A percentile compares a stretch with the other conserved stretches of the same genome.
Conservation (phyloP, 2,888 invertebrate genomes). For the Arrhopalites spinosus region DNA sequence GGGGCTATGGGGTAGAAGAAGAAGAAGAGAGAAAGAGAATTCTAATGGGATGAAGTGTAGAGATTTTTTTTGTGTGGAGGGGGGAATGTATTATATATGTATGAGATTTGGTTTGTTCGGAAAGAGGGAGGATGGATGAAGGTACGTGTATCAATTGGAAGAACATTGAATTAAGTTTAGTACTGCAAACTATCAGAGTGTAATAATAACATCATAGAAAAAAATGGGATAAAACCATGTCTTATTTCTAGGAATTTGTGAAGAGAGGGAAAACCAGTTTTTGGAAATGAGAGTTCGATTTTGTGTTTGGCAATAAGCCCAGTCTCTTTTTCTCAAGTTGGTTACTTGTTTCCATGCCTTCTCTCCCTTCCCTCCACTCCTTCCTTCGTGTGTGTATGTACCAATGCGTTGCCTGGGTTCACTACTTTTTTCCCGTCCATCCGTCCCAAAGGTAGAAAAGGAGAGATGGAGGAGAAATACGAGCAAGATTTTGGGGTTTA, state of each 20-base stretch:
- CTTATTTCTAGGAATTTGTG: conserved; percentile 45
- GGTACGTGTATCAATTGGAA: conserved; percentile 30
- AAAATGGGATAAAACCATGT: conserved; percentile 42
- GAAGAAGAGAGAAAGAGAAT: background rate
- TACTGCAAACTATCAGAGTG: conserved; percentile 45
- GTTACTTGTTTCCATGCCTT: conserved; percentile 16
- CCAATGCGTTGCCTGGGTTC: background rate
- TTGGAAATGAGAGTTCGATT: conserved; percentile 49
- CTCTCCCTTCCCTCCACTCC: conserved; percentile 12
- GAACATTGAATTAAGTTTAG: conserved; percentile 48
- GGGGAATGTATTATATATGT: no score
- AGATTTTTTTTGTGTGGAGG: no score
- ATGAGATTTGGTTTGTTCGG: background rate
- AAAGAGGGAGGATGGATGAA: conserved; percentile 4
- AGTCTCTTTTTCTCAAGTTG: conserved; percentile 27
- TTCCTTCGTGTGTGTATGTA: background rate
- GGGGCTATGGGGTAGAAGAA: background rate
- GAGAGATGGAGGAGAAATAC: background rate
- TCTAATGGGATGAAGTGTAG: background rate
- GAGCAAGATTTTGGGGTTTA: background rate
- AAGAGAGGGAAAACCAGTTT: conserved; percentile 41
- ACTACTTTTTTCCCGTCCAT: conserved; percentile 1
- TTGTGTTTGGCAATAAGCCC: conserved; percentile 50
- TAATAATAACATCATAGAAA: conserved; percentile 50
- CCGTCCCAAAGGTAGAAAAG: conserved; percentile 22